phyloP scores from a whole-genome alignment of 2,888 invertebrate genomes.

The Pollenia angustigena region DNA sequence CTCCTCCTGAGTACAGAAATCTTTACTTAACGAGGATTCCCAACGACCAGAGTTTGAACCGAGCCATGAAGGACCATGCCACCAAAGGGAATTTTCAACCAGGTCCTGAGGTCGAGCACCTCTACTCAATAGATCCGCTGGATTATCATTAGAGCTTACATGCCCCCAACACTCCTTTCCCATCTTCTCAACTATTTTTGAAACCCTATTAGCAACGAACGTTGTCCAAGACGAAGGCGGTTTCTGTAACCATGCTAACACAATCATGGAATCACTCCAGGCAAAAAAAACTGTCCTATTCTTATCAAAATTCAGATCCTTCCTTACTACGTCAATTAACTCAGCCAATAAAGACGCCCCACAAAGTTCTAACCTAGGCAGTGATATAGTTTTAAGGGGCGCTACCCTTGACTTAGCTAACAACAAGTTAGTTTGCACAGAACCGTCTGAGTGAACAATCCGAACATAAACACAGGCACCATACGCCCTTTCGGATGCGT shows the following conservation, averaged over 20 bases:
- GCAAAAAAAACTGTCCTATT: neutral
- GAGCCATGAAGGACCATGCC: slow-evolving; percentile 11
- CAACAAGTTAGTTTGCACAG: neutral
- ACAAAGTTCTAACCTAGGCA: slow-evolving; percentile 2
- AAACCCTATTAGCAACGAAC: no score
- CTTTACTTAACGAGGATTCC: neutral
- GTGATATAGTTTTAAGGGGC: slow-evolving; percentile 1
- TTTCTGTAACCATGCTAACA: slow-evolving; percentile 26
- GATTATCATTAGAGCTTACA: slow-evolving; percentile 30
- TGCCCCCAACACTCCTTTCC: slow-evolving; percentile 1
- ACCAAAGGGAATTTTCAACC: neutral
- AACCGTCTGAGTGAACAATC: neutral
- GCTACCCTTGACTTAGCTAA: neutral
- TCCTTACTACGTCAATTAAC: neutral
- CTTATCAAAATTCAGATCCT: neutral
- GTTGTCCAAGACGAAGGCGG: neutral
- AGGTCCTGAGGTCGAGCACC: slow-evolving; percentile 8
- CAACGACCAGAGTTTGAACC: neutral
- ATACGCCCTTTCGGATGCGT: slow-evolving; percentile 42
- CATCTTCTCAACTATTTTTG: no score
- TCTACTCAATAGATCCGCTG: slow-evolving; percentile 26
- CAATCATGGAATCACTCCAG: neutral
- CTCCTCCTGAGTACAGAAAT: neutral
- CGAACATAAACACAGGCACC: slow-evolving; percentile 23
- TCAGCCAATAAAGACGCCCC: neutral